These are phyloP conservation scores for Nemoura dubitans DNA, from an alignment of 2,888 invertebrate species.

Conservation along the genomic window DNA sequence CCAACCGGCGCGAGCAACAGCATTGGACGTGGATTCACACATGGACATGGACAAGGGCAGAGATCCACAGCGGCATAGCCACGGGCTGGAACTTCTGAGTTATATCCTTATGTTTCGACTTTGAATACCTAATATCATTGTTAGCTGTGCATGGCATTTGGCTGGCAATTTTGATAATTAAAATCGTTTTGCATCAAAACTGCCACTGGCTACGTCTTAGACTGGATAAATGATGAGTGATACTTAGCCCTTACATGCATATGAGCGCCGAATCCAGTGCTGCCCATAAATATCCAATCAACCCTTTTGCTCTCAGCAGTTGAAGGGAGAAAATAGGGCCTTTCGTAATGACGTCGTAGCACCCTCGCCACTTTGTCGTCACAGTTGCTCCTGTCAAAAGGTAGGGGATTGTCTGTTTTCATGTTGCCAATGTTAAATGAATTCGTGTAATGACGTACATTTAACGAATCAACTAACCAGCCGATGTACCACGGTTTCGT, in stretches of 20 bases:
- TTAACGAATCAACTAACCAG: conserved; percentile 65
- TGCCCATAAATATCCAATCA: conserved; percentile 98
- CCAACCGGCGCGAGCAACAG: conserved; percentile 45
- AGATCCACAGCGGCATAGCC: too few species aligned
- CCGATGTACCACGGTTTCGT: conserved; percentile 77
- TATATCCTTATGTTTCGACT: too few species aligned
- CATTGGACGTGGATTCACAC: neutral
- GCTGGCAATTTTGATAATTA: neutral
- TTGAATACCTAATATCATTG: too few species aligned
- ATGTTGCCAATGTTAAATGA: too few species aligned
- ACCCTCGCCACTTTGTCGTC: conserved; percentile 81
- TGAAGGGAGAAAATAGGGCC: conserved; percentile 89
- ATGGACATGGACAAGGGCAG: too few species aligned
- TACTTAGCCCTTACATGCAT: conserved; percentile 80
- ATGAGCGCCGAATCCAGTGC: conserved; percentile 91
- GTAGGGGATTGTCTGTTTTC: too few species aligned
- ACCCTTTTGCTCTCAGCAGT: conserved; percentile 88
- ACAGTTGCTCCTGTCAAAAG: conserved; percentile 84
- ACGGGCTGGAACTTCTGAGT: too few species aligned
- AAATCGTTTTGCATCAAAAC: neutral
- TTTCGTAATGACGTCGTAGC: conserved; percentile 78
- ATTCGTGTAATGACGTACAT: too few species aligned
- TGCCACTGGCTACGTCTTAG: neutral
- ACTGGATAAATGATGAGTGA: neutral
- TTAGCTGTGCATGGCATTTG: neutral